phyloP scores from a whole-genome alignment of 2,113 vertebrate species.

The Apodemus sylvaticus region DNA sequence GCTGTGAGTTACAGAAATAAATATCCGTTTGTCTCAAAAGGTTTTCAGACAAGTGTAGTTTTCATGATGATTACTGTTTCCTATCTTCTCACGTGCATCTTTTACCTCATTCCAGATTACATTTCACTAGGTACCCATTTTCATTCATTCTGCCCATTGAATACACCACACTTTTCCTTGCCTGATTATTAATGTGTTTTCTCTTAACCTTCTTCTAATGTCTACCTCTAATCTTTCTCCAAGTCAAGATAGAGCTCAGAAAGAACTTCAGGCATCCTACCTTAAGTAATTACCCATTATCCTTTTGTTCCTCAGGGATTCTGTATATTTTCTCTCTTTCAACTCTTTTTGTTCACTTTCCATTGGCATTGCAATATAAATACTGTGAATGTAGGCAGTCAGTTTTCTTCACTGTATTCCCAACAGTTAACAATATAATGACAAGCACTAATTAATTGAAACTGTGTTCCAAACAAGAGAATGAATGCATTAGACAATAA shows the following conservation, averaged over 20 bases:
- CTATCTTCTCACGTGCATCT: neutral
- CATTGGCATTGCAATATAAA: neutral
- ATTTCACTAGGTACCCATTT: neutral
- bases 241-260: neutral
- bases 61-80: neutral
- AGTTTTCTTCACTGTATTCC: neutral
- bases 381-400: neutral
- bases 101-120: neutral
- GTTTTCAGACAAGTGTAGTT: slow-evolving; percentile 30
- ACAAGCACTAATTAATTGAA: neutral
- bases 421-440: neutral
- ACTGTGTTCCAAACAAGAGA: neutral
- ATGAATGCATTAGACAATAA: neutral
- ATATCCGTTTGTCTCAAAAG: neutral
- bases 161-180: neutral
- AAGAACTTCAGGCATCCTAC: neutral
- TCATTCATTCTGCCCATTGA: neutral
- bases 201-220: neutral
- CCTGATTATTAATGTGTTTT: neutral
- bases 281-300: neutral
- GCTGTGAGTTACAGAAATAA: slow-evolving; percentile 28
- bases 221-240: neutral
- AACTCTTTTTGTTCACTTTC: slow-evolving; percentile 12
- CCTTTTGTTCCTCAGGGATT: neutral
- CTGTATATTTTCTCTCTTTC: neutral